Percentiles rank a stretch among this genome's conserved stretches.
Evolutionary conservation across 2,113 vertebrate genomes (phyloP).

Genomic region (Campylomormyrus numenius): DNA sequence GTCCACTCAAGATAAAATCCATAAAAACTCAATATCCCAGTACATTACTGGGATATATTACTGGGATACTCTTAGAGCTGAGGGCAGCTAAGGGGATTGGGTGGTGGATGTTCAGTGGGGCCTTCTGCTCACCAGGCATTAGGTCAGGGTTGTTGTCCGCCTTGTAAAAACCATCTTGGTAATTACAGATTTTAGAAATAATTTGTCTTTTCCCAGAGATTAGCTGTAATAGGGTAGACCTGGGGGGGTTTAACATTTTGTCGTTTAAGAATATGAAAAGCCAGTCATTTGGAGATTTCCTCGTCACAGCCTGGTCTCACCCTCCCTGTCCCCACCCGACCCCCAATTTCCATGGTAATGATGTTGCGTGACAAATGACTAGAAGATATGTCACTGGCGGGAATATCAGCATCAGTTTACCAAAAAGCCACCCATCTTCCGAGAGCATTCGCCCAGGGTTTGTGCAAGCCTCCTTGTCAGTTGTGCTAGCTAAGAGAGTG

Average conservation of each 20-base stretch:
- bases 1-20: background rate
- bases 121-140: background rate
- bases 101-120: background rate
- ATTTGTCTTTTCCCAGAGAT: background rate
- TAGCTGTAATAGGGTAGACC: background rate
- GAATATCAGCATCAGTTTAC: background rate
- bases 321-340: background rate
- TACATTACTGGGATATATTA: background rate
- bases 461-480: background rate
- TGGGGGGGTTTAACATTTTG: background rate
- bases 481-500: background rate
- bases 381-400: background rate
- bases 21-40: background rate
- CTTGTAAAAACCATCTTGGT: background rate
- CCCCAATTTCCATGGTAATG: background rate
- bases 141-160: background rate
- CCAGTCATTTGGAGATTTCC: background rate
- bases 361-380: background rate
- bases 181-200: background rate
- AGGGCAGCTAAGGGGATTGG: background rate
- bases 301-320: background rate
- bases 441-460: background rate
- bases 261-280: background rate
- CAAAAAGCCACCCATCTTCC: background rate
- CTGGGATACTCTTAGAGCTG: background rate